These are phyloP conservation scores for Apotomis betuletana DNA, from an alignment of 2,888 invertebrate species.

Conservation along the genomic window DNA sequence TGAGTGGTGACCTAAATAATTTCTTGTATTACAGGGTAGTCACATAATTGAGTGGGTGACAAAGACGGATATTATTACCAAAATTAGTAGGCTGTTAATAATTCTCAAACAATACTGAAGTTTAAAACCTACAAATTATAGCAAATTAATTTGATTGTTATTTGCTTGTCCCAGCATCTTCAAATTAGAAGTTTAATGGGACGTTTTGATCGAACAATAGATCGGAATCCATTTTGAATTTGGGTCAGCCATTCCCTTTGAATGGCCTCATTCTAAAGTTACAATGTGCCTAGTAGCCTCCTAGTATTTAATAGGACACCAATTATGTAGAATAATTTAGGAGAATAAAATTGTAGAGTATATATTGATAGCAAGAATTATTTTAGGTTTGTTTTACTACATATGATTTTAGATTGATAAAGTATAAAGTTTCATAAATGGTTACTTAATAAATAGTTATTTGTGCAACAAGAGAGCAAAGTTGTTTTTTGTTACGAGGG, in stretches of 20 bases:
- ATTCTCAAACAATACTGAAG: not conserved
- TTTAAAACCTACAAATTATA: not conserved
- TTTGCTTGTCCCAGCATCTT: constrained; percentile 5
- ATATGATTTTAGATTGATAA: too few relatives aligned
- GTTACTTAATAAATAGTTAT: too few relatives aligned
- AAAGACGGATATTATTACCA: not conserved
- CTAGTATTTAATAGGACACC: too few relatives aligned
- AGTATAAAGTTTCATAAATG: too few relatives aligned
- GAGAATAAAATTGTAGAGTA: too few relatives aligned
- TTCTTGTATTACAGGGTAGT: too few relatives aligned
- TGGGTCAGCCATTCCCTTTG: not conserved
- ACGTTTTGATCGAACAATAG: constrained; percentile 10
- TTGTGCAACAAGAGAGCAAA: too few relatives aligned
- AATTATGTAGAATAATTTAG: too few relatives aligned
- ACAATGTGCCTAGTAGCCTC: not conserved
- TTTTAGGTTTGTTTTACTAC: too few relatives aligned
- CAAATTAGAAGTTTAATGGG: constrained; percentile 9
- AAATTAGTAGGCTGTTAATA: not conserved
- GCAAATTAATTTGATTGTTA: constrained; percentile 18
- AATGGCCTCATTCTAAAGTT: not conserved
- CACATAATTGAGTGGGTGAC: not conserved
- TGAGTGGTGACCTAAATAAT: too few relatives aligned
- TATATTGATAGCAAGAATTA: too few relatives aligned
- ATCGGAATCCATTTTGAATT: constrained; percentile 7
- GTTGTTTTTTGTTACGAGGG: too few relatives aligned